Conservation (phyloP, 2,113 vertebrate species). For the Prunella fulvescens region DNA sequence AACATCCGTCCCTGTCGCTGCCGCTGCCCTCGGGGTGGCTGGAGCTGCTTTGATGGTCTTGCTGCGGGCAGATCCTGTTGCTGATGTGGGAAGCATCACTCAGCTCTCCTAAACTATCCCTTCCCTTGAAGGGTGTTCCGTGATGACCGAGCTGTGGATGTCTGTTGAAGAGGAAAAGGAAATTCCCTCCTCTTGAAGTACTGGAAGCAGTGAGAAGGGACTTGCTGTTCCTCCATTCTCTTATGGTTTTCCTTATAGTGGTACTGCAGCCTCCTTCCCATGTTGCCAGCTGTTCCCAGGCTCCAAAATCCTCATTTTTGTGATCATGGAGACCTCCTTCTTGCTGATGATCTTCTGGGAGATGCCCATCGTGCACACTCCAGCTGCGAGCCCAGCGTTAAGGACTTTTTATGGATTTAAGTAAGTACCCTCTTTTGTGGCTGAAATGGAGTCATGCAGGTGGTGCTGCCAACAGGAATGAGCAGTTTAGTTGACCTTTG, state of each 20-base stretch:
- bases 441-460: not conserved
- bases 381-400: accelerated
- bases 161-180: not conserved
- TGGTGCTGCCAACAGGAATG: not conserved
- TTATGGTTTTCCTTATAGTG: accelerated
- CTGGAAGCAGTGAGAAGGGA: accelerated
- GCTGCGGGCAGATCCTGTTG: not conserved
- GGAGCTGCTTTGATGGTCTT: not conserved
- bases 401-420: not conserved
- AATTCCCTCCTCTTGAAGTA: not conserved
- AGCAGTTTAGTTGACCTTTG: not conserved
- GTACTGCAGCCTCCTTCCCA: accelerated
- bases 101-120: not conserved
- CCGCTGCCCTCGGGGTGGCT: not conserved
- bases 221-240: not conserved
- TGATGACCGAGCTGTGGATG: accelerated
- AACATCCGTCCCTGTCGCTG: not conserved
- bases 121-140: not conserved
- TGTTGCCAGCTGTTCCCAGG: not conserved
- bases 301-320: not conserved
- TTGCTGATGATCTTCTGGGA: not conserved
- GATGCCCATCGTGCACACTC: accelerated
- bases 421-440: accelerated
- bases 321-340: not conserved
- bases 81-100: not conserved